phyloP scores from a whole-genome alignment of 37 sponge, comb jelly and placozoan genomes.

The Mnemiopsis leidyi region DNA sequence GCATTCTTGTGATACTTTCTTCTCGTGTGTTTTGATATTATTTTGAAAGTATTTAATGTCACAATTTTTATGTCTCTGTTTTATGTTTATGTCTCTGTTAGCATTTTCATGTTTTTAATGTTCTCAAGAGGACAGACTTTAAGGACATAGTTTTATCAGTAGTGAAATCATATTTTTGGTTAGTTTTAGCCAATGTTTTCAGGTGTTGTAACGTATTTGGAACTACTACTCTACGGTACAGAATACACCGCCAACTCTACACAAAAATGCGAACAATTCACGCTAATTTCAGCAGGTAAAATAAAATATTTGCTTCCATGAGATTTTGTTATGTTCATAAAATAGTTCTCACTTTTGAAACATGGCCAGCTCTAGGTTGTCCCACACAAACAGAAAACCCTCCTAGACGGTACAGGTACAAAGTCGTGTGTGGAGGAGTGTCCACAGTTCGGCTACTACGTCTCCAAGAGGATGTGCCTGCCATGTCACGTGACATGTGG shows the following conservation, averaged over 20 bases:
- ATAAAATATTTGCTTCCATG: too few relatives aligned
- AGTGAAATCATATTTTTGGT: background rate
- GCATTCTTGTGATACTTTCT: too few relatives aligned
- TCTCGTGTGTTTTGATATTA: too few relatives aligned
- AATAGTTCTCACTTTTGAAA: too few relatives aligned
- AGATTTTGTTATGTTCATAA: too few relatives aligned
- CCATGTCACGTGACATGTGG: conserved; percentile 1
- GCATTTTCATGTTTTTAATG: background rate
- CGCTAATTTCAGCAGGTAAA: background rate
- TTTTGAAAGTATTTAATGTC: too few relatives aligned
- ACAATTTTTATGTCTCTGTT: background rate
- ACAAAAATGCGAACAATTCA: background rate
- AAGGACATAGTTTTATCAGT: too few relatives aligned
- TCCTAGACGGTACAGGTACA: background rate
- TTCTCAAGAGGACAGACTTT: too few relatives aligned
- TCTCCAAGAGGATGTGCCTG: background rate
- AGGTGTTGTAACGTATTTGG: conserved; percentile 9
- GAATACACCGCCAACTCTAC: conserved; percentile 9
- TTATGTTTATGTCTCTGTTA: background rate
- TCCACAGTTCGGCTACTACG: background rate
- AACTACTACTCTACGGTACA: conserved; percentile 23
- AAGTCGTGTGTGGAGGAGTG: background rate
- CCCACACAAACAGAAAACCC: too few relatives aligned
- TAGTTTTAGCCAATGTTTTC: background rate
- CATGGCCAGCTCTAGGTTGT: too few relatives aligned